Evolutionary conservation across 2,888 invertebrate species (phyloP), one percentile per base, ranked within the genome.

Genomic region (Agapetus fuscipes): DNA sequence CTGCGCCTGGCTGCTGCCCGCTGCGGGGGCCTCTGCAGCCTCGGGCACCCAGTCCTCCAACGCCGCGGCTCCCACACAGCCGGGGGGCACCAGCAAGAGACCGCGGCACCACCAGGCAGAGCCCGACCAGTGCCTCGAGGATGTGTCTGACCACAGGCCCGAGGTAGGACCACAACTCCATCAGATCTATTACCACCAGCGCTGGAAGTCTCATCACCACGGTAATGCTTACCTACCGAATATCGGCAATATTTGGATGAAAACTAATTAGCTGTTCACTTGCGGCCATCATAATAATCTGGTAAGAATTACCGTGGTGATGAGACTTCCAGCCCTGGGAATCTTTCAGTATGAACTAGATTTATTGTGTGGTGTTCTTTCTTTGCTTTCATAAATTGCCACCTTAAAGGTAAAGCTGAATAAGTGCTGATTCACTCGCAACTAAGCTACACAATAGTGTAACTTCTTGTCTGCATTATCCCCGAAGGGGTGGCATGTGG

Each of bases 1-100:
- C 54, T 70, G 70, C 44, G 53, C 62, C 1, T 56, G 57, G 45
- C 53, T 66, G 37, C 56, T 63, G 0, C 57, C 60, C 1, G 55
- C 53, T 17, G 27, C 39, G 13, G 36, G 41, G 10, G 40, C 37
- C 14, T 29, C 39, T 4, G 59, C 59, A 58, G 58, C 59, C 56
- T n/a, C n/a, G n/a, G n/a, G n/a, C n/a, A 54, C 58, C 9, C 31
- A 24, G 5, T 40, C 29, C n/a, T 31, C 32, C n/a, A 37, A 40
- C 4, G 37, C 44, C 2, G 39, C 31, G n/a, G 39, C 42, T 12
- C 54, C 62, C 0, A 56, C 58, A 1, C 55, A 53, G 26, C 59
- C 57, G 56, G 57, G 56, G n/a, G n/a, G n/a, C n/a, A 60, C 60
- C 60, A 54, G 49, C 26, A 26, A 39, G 17, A 47, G 20, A 17